These are phyloP conservation scores for Taurulus bubalis DNA, from an alignment of 2,113 vertebrate species.

Conservation along the genomic window DNA sequence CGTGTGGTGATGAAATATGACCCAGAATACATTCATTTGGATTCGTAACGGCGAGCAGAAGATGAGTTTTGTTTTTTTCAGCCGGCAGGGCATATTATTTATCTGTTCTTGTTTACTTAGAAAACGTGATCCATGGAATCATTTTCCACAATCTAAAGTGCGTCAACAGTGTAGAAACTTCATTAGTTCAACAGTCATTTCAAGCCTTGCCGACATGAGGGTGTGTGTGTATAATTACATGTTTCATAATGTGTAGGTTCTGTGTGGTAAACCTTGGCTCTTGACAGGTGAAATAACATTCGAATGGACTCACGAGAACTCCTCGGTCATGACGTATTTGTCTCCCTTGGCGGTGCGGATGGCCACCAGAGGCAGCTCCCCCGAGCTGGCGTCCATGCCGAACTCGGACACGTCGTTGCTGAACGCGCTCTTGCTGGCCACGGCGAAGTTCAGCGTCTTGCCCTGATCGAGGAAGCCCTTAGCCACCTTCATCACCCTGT, in stretches of 20 bases:
- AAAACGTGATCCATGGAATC: too few relatives aligned
- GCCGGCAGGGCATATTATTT: too few relatives aligned
- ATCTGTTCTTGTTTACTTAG: too few relatives aligned
- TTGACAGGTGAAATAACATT: neutral
- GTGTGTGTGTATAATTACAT: neutral
- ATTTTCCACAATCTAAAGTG: too few relatives aligned
- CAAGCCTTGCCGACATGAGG: neutral
- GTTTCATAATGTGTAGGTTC: neutral
- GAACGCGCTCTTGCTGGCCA: conserved; percentile 91
- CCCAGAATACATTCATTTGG: neutral
- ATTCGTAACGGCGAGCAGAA: too few relatives aligned
- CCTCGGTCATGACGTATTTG: conserved; percentile 95
- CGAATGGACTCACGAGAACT: conserved; percentile 91
- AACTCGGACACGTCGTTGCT: conserved; percentile 91
- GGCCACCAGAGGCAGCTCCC: conserved; percentile 91
- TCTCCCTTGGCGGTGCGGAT: conserved; percentile 93
- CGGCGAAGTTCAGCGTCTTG: conserved; percentile 90
- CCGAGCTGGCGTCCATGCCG: conserved; percentile 87
- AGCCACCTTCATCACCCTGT: conserved; percentile 97
- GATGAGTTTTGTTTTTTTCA: too few relatives aligned
- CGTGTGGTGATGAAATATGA: neutral
- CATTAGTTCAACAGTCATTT: neutral
- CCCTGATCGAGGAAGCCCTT: conserved; percentile 94
- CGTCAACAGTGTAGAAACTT: neutral
- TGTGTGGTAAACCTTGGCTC: neutral